Evolutionary conservation across 2,888 invertebrate genomes (phyloP).

Genomic region (Tenthredo scrophulariae): DNA sequence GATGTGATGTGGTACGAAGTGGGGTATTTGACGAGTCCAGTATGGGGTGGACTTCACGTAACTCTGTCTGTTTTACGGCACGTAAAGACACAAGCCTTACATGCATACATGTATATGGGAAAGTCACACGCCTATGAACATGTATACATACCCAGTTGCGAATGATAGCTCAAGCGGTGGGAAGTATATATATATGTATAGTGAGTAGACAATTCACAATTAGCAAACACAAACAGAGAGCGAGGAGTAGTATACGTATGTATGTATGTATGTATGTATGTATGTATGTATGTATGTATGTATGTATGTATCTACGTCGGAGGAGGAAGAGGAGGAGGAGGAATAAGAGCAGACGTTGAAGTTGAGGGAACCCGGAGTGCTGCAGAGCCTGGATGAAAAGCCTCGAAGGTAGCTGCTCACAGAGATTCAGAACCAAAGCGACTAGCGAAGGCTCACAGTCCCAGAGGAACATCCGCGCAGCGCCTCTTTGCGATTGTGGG

Average conservation of each 20-base stretch:
- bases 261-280: not conserved
- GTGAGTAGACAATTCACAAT: slow-evolving; percentile 78
- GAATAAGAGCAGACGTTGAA: slow-evolving; percentile 42
- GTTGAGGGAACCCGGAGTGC: slow-evolving; percentile 47
- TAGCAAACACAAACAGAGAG: slow-evolving; percentile 75
- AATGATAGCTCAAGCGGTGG: slow-evolving; percentile 13
- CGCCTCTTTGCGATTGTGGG: slow-evolving; percentile 49
- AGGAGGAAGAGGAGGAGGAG: not conserved
- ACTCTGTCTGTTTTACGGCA: not conserved
- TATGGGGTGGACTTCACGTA: not conserved
- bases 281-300: not conserved
- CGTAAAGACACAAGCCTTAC: slow-evolving; percentile 11
- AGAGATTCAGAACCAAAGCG: slow-evolving; percentile 63
- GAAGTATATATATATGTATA: slow-evolving; percentile 22
- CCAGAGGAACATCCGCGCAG: slow-evolving; percentile 47
- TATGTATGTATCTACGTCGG: not conserved
- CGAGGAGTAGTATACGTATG: not conserved
- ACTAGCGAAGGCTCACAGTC: slow-evolving; percentile 67
- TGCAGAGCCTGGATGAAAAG: slow-evolving; percentile 40
- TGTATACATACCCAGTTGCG: not conserved
- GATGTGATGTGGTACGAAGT: slow-evolving; percentile 19
- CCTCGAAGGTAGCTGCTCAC: slow-evolving; percentile 41
- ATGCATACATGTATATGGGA: not conserved
- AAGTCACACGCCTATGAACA: not conserved
- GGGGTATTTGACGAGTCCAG: slow-evolving; percentile 34